phyloP scores from a whole-genome alignment of 2,888 invertebrate species.

The Drosophila yooni region DNA sequence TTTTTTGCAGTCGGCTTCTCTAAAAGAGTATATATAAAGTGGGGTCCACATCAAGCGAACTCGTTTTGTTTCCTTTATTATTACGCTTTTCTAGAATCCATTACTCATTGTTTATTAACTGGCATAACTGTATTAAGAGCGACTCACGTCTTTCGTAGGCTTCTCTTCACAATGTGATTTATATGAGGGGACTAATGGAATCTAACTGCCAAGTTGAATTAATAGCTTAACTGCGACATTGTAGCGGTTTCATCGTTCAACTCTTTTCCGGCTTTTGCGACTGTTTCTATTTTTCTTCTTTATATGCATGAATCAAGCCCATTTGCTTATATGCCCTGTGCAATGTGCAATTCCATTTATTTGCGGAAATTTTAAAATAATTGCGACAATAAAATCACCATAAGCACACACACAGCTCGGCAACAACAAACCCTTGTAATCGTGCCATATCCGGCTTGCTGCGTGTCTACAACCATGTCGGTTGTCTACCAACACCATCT shows the following conservation, averaged over 20 bases:
- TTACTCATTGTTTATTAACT: constrained; percentile 3
- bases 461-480: constrained; percentile 52
- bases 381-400: constrained; percentile 75
- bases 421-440: constrained; percentile 54
- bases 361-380: constrained; percentile 60
- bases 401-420: constrained; percentile 38
- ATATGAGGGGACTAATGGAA: constrained; percentile 9
- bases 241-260: constrained; percentile 15
- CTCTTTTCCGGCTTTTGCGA: constrained; percentile 40
- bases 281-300: constrained; percentile 26
- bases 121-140: not conserved
- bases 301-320: constrained; percentile 57
- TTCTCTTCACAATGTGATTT: not conserved
- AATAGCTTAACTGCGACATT: constrained; percentile 19
- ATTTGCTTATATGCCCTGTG: constrained; percentile 44
- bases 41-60: not conserved
- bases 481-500: constrained; percentile 32
- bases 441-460: constrained; percentile 64
- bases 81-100: not conserved
- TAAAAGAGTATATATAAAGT: not conserved
- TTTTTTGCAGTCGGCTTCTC: not conserved
- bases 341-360: constrained; percentile 49
- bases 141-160: not conserved
- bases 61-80: not conserved
- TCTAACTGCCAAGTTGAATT: constrained; percentile 4